Evolutionary conservation across 2,888 invertebrate species (phyloP).

Genomic region (Fragum fragum): DNA sequence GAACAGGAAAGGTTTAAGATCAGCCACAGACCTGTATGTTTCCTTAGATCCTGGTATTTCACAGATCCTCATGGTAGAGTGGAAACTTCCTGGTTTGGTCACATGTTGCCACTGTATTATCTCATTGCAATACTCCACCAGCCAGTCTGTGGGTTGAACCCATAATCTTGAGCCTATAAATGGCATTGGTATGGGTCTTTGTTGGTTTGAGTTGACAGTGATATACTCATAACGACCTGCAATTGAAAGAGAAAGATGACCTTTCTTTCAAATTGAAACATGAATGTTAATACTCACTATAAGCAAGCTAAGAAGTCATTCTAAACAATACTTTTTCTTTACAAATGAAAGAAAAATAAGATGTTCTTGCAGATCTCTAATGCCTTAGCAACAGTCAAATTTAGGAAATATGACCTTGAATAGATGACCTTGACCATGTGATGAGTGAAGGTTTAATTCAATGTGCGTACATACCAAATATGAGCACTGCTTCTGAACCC

Average conservation of each 20-base stretch:
- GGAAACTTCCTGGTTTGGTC: constrained; percentile 87
- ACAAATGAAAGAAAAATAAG: too few relatives aligned
- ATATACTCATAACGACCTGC: constrained; percentile 63
- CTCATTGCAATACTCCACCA: constrained; percentile 88
- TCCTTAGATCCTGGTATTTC: constrained; percentile 56
- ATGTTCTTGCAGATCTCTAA: too few relatives aligned
- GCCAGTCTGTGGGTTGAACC: constrained; percentile 90
- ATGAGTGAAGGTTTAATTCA: too few relatives aligned
- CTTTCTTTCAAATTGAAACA: constrained; percentile 97
- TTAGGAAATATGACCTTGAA: too few relatives aligned
- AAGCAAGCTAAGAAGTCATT: too few relatives aligned
- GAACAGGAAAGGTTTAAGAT: too few relatives aligned
- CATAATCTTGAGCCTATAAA: constrained; percentile 92
- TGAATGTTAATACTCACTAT: too few relatives aligned
- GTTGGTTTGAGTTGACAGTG: constrained; percentile 49
- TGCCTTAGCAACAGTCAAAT: too few relatives aligned
- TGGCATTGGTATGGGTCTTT: constrained; percentile 92
- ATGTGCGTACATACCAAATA: too few relatives aligned
- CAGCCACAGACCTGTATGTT: constrained; percentile 73
- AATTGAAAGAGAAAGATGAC: constrained; percentile 91
- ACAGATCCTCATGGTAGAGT: constrained; percentile 86
- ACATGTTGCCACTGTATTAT: constrained; percentile 90
- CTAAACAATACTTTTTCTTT: too few relatives aligned
- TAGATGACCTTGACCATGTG: too few relatives aligned
- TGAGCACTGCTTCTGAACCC: too few relatives aligned